Conservation (phyloP, 1,140 invertebrate genomes). For the Cydia pomonella region DNA sequence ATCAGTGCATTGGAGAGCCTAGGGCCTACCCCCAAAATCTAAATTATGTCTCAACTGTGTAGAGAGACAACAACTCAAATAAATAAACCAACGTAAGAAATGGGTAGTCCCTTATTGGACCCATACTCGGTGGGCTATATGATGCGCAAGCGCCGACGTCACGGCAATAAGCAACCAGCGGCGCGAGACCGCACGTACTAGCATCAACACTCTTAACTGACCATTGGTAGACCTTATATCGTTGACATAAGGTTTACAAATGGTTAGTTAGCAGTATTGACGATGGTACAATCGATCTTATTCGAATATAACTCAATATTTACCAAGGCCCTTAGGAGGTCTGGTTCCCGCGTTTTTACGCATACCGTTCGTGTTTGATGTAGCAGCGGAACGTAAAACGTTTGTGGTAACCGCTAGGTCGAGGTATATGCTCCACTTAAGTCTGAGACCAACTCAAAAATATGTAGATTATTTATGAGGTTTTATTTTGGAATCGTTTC, state of each 20-base stretch:
- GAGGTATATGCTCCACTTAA: slow-evolving; percentile 8
- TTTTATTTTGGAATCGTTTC: background rate
- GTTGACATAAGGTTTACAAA: no score
- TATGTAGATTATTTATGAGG: background rate
- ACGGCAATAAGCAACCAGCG: slow-evolving; percentile 36
- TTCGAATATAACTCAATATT: slow-evolving; percentile 55
- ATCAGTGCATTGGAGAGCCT: no score
- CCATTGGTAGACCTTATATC: no score
- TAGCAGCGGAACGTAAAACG: background rate
- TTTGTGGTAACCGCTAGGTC: background rate
- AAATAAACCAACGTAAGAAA: no score
- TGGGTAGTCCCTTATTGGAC: background rate
- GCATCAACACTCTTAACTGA: no score
- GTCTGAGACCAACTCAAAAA: background rate
- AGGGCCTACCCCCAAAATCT: no score
- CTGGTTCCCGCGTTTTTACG: slow-evolving; percentile 30
- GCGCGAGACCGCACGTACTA: slow-evolving; percentile 50
- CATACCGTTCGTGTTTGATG: slow-evolving; percentile 23
- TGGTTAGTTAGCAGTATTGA: no score
- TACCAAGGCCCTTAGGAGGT: slow-evolving; percentile 34
- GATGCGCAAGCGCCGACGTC: slow-evolving; percentile 39
- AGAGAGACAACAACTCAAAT: no score
- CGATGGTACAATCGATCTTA: slow-evolving; percentile 38
- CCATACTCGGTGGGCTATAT: background rate
- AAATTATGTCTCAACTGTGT: no score